phyloP scores from a whole-genome alignment of 2,113 vertebrate genomes.

The Grammomys dolichurus region DNA sequence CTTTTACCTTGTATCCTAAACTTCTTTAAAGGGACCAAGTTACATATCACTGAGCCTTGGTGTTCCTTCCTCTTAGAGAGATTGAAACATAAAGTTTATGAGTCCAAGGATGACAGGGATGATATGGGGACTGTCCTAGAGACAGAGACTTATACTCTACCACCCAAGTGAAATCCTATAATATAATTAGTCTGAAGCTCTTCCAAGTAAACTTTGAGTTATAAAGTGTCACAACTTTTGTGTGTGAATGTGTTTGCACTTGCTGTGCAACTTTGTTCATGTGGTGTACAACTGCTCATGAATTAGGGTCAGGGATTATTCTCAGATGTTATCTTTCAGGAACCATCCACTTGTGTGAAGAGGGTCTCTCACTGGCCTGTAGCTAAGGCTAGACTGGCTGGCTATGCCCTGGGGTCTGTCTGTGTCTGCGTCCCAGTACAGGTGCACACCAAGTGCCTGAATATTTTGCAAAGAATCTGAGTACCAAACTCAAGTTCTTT shows the following conservation, averaged over 20 bases:
- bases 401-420: not conserved
- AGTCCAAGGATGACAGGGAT: not conserved
- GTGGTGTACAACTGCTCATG: not conserved
- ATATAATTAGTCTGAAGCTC: not conserved
- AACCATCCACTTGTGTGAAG: not conserved
- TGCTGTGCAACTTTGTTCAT: not conserved
- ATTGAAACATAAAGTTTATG: not conserved
- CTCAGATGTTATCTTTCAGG: not conserved
- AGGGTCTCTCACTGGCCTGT: not conserved
- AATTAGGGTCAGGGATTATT: not conserved
- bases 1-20: slow-evolving; percentile 56
- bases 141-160: not conserved
- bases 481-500: not conserved
- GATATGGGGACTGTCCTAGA: not conserved
- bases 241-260: not conserved
- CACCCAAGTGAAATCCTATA: not conserved
- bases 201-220: not conserved
- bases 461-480: not conserved
- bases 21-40: not conserved
- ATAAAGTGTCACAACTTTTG: not conserved
- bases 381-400: not conserved
- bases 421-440: not conserved
- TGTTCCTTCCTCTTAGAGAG: not conserved
- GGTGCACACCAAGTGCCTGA: not conserved
- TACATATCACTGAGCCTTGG: slow-evolving; percentile 34